Base-by-base conservation (phyloP, 2,113 vertebrate genomes). In the Tragelaphus scriptus region DNA sequence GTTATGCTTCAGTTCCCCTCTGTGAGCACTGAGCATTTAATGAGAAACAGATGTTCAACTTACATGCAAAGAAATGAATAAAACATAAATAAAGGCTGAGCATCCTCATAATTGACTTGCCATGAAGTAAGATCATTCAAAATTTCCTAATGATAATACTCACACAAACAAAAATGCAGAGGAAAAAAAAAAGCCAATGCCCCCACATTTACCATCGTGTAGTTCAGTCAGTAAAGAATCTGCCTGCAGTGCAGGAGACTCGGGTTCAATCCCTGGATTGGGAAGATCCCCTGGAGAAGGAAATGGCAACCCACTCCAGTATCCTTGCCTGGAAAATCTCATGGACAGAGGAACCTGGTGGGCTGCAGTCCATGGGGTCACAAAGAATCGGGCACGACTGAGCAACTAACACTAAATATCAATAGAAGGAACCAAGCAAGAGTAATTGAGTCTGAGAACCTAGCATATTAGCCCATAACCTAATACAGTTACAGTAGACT, bases 41-140 rank as follows among this genome's bases (percentile, higher is more conserved):
- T 90, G 65, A 97, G 61, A 81, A 93, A 77, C 87, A 95, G 90
- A 97, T 97, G 75, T 71, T 95, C 90, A 77, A n/a, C 14, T 93
- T 93, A 88, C n/a, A 90, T 21, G 81, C 36, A 95, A 89, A 51
- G 30, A 36, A 26, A 84, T 40, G n/a, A 56, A 68, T 36, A 36
- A 40, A 75, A 95, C 36, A 97, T n/a, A 87, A 61, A 91, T 81
- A 93, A 81, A 95, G 14, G 14, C 25, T 49, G 61, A 71, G 47
- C 53, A 95, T 90, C 88, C 89, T 90, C 81, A 53, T 36, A 77
- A 56, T 2, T 87, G 84, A 75, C 32, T 95, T 88, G 58, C 32
- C 25, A 88, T 56, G n/a, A 90, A 95, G n/a, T 92, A 58, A 81
- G 17, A 92, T 26, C 49, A 71, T 56, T 85, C 65, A 81, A 88